Percentiles rank a stretch among this genome's conserved stretches.
These are phyloP conservation scores for Orgyia antiqua DNA, from an alignment of 2,888 invertebrate species.

Conservation along the genomic window DNA sequence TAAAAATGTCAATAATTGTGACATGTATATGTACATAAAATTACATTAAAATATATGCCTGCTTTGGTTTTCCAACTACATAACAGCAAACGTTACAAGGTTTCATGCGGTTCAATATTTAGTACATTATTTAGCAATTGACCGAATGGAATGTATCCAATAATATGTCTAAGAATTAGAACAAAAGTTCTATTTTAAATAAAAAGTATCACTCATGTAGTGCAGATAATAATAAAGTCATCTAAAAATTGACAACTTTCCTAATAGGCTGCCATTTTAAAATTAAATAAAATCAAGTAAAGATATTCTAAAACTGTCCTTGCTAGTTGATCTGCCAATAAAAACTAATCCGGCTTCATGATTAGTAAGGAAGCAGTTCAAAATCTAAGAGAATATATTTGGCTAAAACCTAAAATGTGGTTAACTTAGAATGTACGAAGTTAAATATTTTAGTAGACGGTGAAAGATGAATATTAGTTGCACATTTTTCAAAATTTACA, in stretches of 20 bases:
- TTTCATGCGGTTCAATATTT: not conserved
- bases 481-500: conserved; percentile 11
- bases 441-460: conserved; percentile 56
- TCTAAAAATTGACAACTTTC: too few relatives aligned
- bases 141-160: conserved; percentile 4
- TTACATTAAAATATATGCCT: conserved; percentile 4
- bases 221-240: too few relatives aligned
- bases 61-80: conserved; percentile 12
- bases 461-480: conserved; percentile 15
- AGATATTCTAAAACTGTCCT: too few relatives aligned
- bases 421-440: conserved; percentile 57
- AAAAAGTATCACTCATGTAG: too few relatives aligned
- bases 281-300: too few relatives aligned
- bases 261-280: too few relatives aligned
- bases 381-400: too few relatives aligned
- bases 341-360: too few relatives aligned
- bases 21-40: not conserved
- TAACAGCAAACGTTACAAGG: not conserved
- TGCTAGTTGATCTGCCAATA: too few relatives aligned
- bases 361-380: too few relatives aligned
- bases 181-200: too few relatives aligned
- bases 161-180: too few relatives aligned
- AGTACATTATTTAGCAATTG: conserved; percentile 4
- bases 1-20: conserved; percentile 3
- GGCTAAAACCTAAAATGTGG: conserved; percentile 50